Percentiles rank a stretch among this genome's conserved stretches.
Evolutionary conservation across 2,888 invertebrate species (phyloP).

Genomic region (Tipula vernalis): DNA sequence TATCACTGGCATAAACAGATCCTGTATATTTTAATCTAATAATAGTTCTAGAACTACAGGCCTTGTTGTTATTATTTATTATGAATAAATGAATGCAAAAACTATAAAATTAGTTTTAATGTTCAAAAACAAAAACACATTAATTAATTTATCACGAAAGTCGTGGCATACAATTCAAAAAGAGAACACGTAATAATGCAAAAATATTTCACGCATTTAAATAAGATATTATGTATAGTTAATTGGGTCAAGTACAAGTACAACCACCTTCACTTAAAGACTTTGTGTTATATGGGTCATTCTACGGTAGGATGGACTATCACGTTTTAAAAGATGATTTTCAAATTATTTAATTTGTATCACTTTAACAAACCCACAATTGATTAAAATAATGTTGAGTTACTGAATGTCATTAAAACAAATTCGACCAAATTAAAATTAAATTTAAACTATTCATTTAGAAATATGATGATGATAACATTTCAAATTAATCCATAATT

Average conservation of each 20-base stretch:
- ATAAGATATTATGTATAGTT: too few relatives aligned
- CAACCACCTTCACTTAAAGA: not conserved
- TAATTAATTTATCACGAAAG: not conserved
- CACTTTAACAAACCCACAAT: not conserved
- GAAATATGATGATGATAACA: too few relatives aligned
- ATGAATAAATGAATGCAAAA: not conserved
- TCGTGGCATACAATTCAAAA: not conserved
- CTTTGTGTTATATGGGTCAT: not conserved
- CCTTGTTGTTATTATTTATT: not conserved
- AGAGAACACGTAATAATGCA: not conserved
- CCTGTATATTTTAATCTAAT: not conserved
- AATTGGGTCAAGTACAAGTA: not conserved
- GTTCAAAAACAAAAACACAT: not conserved
- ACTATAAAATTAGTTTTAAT: not conserved
- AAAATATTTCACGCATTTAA: too few relatives aligned
- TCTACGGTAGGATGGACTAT: not conserved
- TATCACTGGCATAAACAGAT: not conserved
- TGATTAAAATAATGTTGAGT: not conserved
- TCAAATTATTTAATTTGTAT: not conserved
- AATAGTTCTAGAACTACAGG: not conserved
- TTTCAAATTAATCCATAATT: too few relatives aligned
- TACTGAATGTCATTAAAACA: not conserved
- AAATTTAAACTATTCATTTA: not conserved
- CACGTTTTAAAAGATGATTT: too few relatives aligned
- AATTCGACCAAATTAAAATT: not conserved